Evolutionary conservation across 2,113 vertebrate genomes (phyloP), one percentile per base, ranked within the genome.

Genomic region (Elephas maximus): DNA sequence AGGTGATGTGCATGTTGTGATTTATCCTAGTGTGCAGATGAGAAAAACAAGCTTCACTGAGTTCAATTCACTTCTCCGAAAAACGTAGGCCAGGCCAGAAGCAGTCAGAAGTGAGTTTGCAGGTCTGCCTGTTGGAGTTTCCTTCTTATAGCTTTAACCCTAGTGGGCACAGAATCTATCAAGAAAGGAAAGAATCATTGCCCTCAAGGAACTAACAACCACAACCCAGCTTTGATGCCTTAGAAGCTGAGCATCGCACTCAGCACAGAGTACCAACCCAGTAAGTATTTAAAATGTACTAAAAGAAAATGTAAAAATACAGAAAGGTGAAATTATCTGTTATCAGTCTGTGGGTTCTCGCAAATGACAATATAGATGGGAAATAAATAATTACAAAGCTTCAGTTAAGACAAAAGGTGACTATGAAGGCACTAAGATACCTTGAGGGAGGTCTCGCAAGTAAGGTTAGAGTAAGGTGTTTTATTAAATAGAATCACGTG

Each of bases 81-180:
- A 30, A 30, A 57, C 21, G 1, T 21, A 45, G 18, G n/a, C 4
- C n/a, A 65, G 2, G n/a, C n/a, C 8, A 45, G 44, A 7, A 60
- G 30, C 26, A 77, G 82, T 3, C 5, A 11, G 71, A 51, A 12
- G 2, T 2, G 12, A n/a, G 60, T 23, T 2, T n/a, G 18, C 4
- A 10, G 24, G 28, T 33, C 45, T 69, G 37, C 17, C 10, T 14
- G 2, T 21, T 30, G 5, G 17, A 37, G 57, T 30, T 45, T 20
- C 3, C 6, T 57, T 84, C 41, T 18, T n/a, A n/a, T 0, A 73
- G 4, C 33, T 1, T 6, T 3, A 79, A 7, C 6, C 37, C 4
- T 9, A 0, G 0, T 11, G 62, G 45, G 53, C 33, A 51, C 26
- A 57, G 57, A 37, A 24, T 7, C 11, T 11, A 7, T 2, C 23